phyloP scores from a whole-genome alignment of 2,888 invertebrate genomes.

The Chromoteleia sp. region DNA sequence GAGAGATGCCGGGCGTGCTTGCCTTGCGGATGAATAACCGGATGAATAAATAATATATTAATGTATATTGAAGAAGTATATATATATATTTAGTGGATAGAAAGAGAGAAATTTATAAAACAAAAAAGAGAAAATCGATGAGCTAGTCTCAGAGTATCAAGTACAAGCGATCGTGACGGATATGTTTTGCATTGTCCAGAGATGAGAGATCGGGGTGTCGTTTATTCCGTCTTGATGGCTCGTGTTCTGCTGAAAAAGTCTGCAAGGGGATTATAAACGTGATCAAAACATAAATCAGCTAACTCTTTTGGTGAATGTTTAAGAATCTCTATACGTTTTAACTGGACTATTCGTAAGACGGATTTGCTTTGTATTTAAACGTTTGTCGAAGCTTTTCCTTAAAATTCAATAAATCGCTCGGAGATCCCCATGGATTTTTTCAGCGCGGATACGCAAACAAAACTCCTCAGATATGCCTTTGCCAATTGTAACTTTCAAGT shows the following conservation, averaged over 20 bases:
- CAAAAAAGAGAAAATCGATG: constrained; percentile 66
- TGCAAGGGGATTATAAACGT: constrained; percentile 7
- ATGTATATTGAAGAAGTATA: constrained; percentile 69
- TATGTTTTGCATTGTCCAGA: constrained; percentile 58
- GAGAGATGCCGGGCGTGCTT: constrained; percentile 72
- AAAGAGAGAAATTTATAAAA: constrained; percentile 72
- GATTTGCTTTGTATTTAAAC: too few species aligned
- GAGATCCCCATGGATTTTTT: constrained; percentile 24
- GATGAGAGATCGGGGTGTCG: constrained; percentile 34
- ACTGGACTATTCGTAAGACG: too few species aligned
- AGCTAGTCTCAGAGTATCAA: constrained; percentile 81
- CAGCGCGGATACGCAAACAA: constrained; percentile 13
- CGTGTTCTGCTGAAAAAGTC: constrained; percentile 31
- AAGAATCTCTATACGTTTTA: neutral
- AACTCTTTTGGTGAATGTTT: constrained; percentile 15
- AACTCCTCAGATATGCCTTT: constrained; percentile 67
- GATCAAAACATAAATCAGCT: neutral
- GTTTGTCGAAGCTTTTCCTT: neutral
- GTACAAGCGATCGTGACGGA: constrained; percentile 80
- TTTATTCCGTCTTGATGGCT: constrained; percentile 68
- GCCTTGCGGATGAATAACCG: constrained; percentile 78
- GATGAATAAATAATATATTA: constrained; percentile 68
- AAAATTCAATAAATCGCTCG: constrained; percentile 7
- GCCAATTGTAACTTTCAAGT: constrained; percentile 62
- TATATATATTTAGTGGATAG: constrained; percentile 72